Evolutionary conservation across 2,888 invertebrate species (phyloP).

Genomic region (Drosophila falleni): DNA sequence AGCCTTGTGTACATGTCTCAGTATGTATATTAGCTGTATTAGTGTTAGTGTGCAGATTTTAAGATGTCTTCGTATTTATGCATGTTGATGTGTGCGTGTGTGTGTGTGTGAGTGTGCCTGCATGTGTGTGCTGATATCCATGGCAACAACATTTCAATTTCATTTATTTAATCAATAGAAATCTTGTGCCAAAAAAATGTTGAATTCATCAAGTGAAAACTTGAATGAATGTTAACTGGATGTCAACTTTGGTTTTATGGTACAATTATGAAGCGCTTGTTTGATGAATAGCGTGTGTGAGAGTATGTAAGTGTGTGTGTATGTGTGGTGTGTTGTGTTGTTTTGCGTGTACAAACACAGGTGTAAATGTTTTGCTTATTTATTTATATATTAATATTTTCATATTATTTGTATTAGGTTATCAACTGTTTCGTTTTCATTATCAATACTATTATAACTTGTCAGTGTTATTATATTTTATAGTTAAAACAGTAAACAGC

Average conservation of each 20-base stretch:
- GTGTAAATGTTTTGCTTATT: constrained; percentile 61
- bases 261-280: constrained; percentile 24
- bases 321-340: neutral
- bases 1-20: constrained; percentile 57
- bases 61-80: constrained; percentile 14
- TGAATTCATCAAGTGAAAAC: constrained; percentile 4
- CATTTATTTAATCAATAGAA: constrained; percentile 13
- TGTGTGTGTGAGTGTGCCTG: constrained; percentile 11
- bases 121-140: constrained; percentile 7
- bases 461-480: constrained; percentile 69
- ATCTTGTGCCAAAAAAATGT: neutral
- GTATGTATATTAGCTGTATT: constrained; percentile 35
- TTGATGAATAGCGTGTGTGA: constrained; percentile 22
- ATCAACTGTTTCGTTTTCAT: constrained; percentile 65
- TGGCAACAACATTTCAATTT: constrained; percentile 12
- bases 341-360: constrained; percentile 21
- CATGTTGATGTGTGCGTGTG: constrained; percentile 12
- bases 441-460: constrained; percentile 71
- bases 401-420: constrained; percentile 62
- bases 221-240: constrained; percentile 1
- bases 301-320: constrained; percentile 16
- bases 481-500: constrained; percentile 66
- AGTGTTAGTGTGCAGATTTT: constrained; percentile 36
- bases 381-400: constrained; percentile 69
- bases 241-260: constrained; percentile 1